Base-by-base conservation (phyloP, 1,140 invertebrate genomes). In the Orussus abietinus region DNA sequence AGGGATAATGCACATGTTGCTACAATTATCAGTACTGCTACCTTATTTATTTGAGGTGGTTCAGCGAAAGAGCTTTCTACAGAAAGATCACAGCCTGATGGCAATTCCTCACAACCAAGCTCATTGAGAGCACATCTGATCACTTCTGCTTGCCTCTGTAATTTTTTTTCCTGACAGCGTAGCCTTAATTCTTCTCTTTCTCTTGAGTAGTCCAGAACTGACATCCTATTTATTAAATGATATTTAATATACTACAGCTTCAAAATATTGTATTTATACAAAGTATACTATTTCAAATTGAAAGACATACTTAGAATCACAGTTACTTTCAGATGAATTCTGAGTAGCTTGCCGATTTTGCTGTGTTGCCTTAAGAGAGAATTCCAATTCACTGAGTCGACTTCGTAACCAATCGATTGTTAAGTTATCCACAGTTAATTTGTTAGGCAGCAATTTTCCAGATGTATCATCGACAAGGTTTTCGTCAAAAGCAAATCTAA, bases 391-490 rank as follows among this genome's bases (percentile, higher is more conserved):
- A 2, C 74, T 76, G 20, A 91, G 63, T 47, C 88, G 85, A 41
- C 80, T 83, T 47, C 86, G 79, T 21, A 93, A 63, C 84, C 86
- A 90, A 49, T 92, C 89, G 22, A 92, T 82, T 0, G 92, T 96
- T 9, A 92, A 77, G 66, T 94, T 93, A 69, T 96, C 91, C 0
- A 95, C 86, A 0, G 90, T 89, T 28, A 96, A 61, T 57, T 86
- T 83, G 69, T 90, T 90, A 5, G 86, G 81, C 51, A 84, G 77
- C 11, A 92, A 75, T 64, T 85, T 88, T 10, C 86, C 86, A 20
- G 86, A 85, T 13, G 84, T 85, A 50, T 90, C 86, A 55, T 92
- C 85, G 2, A 93, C 82, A 42, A 94, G 74, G 53, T 81, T 84
- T 40, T 86, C 81, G 64, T 93, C 90, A 66, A 94, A 94, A 5